Percentiles rank a stretch among this genome's conserved stretches.
These are phyloP conservation scores for Lophochroa leadbeateri DNA, from an alignment of 2,113 vertebrate species.

Conservation along the genomic window DNA sequence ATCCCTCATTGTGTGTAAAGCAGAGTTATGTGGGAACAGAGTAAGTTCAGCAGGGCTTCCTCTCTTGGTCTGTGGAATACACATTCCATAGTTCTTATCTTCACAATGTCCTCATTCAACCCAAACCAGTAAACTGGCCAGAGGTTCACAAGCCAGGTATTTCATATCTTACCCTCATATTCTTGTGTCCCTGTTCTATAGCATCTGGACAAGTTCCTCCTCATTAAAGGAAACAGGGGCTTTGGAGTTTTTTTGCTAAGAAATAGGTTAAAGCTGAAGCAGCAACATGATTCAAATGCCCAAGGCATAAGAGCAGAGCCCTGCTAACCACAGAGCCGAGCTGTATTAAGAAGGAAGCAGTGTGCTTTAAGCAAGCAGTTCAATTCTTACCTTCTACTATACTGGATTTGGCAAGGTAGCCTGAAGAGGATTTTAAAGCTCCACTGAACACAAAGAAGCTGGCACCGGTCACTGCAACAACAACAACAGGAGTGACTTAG, in stretches of 20 bases:
- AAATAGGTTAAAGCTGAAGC: background rate
- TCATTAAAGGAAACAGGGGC: background rate
- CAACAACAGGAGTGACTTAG: slow-evolving; percentile 25
- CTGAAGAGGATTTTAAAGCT: slow-evolving; percentile 94
- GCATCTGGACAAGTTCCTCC: background rate
- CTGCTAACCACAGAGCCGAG: background rate
- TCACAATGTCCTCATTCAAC: background rate
- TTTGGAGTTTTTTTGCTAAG: background rate
- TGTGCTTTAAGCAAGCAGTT: background rate
- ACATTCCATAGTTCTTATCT: background rate
- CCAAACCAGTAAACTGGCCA: background rate
- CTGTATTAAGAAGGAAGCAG: background rate
- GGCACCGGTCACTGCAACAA: slow-evolving; percentile 91
- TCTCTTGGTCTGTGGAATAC: background rate
- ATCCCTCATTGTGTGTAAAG: background rate
- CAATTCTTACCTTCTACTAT: slow-evolving; percentile 94
- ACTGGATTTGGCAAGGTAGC: slow-evolving; percentile 96
- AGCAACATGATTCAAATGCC: background rate
- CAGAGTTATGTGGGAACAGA: background rate
- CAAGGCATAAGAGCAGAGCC: background rate
- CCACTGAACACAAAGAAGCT: slow-evolving; percentile 99
- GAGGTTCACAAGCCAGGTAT: background rate
- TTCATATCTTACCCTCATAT: background rate
- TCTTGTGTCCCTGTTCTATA: background rate
- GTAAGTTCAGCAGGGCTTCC: background rate